Evolutionary conservation across 2,113 vertebrate genomes (phyloP).

Genomic region (Brachyhypopomus occidentalis): DNA sequence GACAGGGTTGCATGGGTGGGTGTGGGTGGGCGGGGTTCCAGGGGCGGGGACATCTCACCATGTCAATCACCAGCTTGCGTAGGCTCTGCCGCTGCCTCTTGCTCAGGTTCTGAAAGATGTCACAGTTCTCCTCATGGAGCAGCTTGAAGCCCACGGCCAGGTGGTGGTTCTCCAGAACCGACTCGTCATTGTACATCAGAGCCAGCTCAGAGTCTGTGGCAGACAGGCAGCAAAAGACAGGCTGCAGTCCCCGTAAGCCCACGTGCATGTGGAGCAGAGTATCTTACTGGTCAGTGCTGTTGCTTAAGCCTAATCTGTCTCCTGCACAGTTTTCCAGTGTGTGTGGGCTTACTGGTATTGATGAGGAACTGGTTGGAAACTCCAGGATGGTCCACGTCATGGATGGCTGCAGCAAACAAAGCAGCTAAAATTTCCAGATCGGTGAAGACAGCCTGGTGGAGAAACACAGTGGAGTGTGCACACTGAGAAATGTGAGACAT

Average conservation of each 20-base stretch:
- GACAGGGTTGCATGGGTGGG: too few species aligned
- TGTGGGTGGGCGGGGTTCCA: too few species aligned
- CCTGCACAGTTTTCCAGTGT: constrained; percentile 4
- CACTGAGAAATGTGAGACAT: not conserved
- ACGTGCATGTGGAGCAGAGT: not conserved
- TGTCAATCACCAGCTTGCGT: constrained; percentile 93
- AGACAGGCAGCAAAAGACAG: not conserved
- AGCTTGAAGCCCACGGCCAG: constrained; percentile 94
- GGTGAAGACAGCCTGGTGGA: constrained; percentile 86
- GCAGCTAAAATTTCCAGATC: constrained; percentile 92
- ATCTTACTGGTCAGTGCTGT: not conserved
- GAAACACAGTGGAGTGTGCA: not conserved
- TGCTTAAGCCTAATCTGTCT: not conserved
- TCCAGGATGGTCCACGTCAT: constrained; percentile 94
- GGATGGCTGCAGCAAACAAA: constrained; percentile 90
- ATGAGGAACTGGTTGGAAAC: constrained; percentile 97
- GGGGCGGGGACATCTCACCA: constrained; percentile 82
- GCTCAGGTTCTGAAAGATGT: constrained; percentile 93
- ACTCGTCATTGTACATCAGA: constrained; percentile 95
- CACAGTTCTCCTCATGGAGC: constrained; percentile 92
- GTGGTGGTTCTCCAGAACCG: constrained; percentile 93
- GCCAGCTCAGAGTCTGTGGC: constrained; percentile 89
- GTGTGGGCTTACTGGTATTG: constrained; percentile 85
- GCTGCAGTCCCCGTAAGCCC: not conserved
- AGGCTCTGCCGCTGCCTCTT: constrained; percentile 88